Evolutionary conservation across 2,888 invertebrate genomes (phyloP), one percentile per base, ranked within the genome.

Genomic region (Acronicta leporina): DNA sequence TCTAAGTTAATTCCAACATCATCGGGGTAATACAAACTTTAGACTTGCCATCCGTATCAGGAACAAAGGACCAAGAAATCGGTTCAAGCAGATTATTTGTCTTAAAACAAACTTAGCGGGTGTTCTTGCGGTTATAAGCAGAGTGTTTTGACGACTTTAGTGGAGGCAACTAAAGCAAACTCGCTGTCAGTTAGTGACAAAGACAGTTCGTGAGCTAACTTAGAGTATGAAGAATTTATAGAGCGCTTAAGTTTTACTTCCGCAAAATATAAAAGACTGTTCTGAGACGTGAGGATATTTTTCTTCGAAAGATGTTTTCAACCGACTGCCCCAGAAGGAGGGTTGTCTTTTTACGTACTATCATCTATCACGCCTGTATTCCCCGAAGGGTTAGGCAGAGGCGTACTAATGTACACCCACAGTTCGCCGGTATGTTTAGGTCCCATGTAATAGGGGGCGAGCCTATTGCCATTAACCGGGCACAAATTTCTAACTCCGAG

Each of bases 11-110:
- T 50, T 59, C 59, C 58, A 62, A 56, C 46, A 61, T 67, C 35
- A 43, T 67, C 53, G 38, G n/a, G 42, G 33, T 16, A 11, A 30
- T 40, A 40, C 33, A 45, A 71, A 65, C 66, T 71, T 67, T 40
- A 42, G 40, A 59, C 46, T 50, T 50, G 2, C 30, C 27, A n/a
- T 44, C 33, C 67, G 46, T 25, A 15, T 30, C 40, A 35, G 45
- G 40, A 53, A 72, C 73, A 68, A 72, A 61, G 68, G 62, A 73
- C 61, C 51, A 47, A 44, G 55, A 68, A 73, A 73, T 73, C 62
- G 52, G 68, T 69, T 73, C 52, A 56, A 44, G 42, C 73, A 53
- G 73, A 55, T 69, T 69, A 73, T 73, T 69, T 69, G 68, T 73
- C 62, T 69, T 73, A 50, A 41, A 49, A 16, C 43, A 38, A 69